Evolutionary conservation across 2,888 invertebrate genomes (phyloP).

Genomic region (Strigamia transsilvanica): DNA sequence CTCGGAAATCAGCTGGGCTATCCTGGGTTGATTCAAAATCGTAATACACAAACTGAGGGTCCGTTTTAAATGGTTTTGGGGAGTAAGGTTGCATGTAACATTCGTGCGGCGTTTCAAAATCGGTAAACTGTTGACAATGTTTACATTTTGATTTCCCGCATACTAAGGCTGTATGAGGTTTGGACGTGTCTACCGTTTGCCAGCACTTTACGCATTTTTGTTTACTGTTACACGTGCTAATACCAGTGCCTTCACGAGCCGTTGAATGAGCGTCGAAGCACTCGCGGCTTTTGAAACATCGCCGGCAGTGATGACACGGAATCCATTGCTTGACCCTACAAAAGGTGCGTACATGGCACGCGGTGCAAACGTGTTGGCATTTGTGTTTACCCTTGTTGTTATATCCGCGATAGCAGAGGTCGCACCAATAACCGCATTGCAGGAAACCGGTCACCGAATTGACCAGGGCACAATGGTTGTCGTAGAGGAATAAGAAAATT

Average conservation of each 20-base stretch:
- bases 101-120: too few relatives aligned
- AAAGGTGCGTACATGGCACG: not conserved
- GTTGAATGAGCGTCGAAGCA: not conserved
- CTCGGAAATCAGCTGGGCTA: not conserved
- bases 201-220: too few relatives aligned
- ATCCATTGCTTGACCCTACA: not conserved
- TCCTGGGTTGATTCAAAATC: conserved; percentile 6
- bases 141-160: too few relatives aligned
- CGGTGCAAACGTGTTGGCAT: too few relatives aligned
- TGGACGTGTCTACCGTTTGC: too few relatives aligned
- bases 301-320: not conserved
- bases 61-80: too few relatives aligned
- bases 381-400: not conserved
- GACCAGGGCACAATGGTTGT: not conserved
- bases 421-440: not conserved
- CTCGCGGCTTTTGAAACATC: not conserved
- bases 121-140: too few relatives aligned
- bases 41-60: not conserved
- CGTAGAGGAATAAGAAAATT: not conserved
- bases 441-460: not conserved
- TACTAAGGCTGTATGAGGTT: too few relatives aligned
- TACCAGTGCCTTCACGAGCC: too few relatives aligned
- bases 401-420: not conserved
- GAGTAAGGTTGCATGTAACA: not conserved
- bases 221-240: too few relatives aligned